Evolutionary conservation across 64 coral and sea anemone genomes (phyloP).

Genomic region (Dendrophyllia cribrosa): DNA sequence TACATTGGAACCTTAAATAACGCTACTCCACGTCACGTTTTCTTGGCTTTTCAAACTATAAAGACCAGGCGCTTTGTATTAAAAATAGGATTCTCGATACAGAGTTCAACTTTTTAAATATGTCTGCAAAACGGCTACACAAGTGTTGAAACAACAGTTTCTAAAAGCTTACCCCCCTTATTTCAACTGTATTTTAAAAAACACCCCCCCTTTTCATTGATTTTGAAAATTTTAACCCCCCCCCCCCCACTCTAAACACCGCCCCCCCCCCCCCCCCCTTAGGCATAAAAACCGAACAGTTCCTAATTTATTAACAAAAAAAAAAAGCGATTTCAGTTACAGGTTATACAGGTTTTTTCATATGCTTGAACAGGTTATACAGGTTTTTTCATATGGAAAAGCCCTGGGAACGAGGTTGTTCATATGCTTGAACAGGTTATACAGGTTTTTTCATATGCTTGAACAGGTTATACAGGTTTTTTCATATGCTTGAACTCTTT

Average conservation of each 20-base stretch:
- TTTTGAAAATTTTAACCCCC: slow-evolving; percentile 9
- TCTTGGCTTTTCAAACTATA: slow-evolving; percentile 22
- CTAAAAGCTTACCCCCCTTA: neutral
- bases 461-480: too few species aligned
- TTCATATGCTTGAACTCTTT: too few species aligned
- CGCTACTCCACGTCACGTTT: neutral
- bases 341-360: too few species aligned
- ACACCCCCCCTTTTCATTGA: neutral
- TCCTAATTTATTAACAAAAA: too few species aligned
- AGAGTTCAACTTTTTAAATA: slow-evolving; percentile 14
- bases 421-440: too few species aligned
- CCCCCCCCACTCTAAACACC: slow-evolving; percentile 19
- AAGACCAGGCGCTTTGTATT: slow-evolving; percentile 13
- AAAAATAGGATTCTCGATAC: slow-evolving; percentile 6
- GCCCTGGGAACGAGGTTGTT: too few species aligned
- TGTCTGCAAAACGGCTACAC: slow-evolving; percentile 20
- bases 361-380: too few species aligned
- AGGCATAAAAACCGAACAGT: too few species aligned
- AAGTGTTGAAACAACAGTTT: slow-evolving; percentile 10
- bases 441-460: too few species aligned
- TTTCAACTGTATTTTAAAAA: neutral
- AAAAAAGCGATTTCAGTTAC: too few species aligned
- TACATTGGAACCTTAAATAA: slow-evolving; percentile 21
- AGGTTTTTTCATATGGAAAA: too few species aligned
- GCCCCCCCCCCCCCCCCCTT: neutral